Evolutionary conservation across 1,140 invertebrate species (phyloP), one percentile per base, ranked within the genome.

Genomic region (Caenorhabditis inopinata): DNA sequence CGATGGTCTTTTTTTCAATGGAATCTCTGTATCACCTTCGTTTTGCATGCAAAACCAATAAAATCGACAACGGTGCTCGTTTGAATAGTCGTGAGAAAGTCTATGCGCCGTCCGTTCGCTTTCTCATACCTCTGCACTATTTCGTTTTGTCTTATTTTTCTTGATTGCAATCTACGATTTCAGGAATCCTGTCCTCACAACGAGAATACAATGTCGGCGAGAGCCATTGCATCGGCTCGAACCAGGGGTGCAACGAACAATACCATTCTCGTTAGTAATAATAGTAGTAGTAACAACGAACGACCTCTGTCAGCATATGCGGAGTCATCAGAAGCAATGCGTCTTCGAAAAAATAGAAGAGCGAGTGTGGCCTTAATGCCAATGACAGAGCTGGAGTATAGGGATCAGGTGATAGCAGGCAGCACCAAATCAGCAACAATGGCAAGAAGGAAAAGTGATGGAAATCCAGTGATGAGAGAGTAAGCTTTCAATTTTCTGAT

Each of bases 1-100:
- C n/a, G n/a, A n/a, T n/a, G n/a, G n/a, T n/a, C n/a, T n/a, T n/a
- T n/a, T 42, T 42, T 42, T 14, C 38, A 7, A 7, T 14, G 5
- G 6, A 7, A 42, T 42, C 6, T 42, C 38, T 7, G 38, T 42
- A 42, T 7, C 38, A 5, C 25, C 48, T 51, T n/a, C 48, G 48
- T 51, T 68, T 68, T 68, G 6, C 58, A 68, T 68, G 32, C 25
- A 68, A 68, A 68, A 68, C 58, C 32, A 68, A 68, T 68, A 68
- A 68, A 68, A 68, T 58, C 27, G 53, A 58, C 27, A 9, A 9
- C 51, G 23, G 16, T 42, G 58, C 58, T 68, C 58, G 29, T 68
- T 68, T 68, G 58, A 68, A 68, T 68, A 42, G 58, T 68, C 32
- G 12, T 68, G 58, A 32, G 58, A 68, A 68, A 68, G 32, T 68